A percentile compares a stretch with the other conserved stretches of the same genome.
Conservation (phyloP, 2,888 invertebrate genomes). For the Abrostola triplasia region DNA sequence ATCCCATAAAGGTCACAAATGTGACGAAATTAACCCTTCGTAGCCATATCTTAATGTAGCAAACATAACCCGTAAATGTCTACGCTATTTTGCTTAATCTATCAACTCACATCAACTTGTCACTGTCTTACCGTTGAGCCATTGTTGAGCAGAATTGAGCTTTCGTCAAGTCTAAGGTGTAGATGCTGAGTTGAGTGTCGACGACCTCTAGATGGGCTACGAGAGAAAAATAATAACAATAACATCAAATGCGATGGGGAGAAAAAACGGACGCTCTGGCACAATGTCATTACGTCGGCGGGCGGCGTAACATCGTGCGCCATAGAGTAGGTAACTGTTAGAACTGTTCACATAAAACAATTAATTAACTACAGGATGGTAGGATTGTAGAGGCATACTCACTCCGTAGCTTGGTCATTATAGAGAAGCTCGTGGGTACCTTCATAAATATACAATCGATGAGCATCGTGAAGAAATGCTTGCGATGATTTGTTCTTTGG, state of each 20-base stretch:
- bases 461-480: too few relatives aligned
- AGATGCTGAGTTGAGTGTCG: conserved; percentile 64
- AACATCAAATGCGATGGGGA: conserved; percentile 84
- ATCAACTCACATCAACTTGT: not conserved
- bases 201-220: conserved; percentile 74
- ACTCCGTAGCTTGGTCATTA: too few relatives aligned
- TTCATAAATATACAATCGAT: too few relatives aligned
- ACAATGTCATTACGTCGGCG: conserved; percentile 84
- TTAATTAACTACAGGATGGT: not conserved
- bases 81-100: not conserved
- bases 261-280: conserved; percentile 80
- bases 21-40: too few relatives aligned
- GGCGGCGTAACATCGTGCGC: conserved; percentile 73
- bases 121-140: not conserved
- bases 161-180: conserved; percentile 25
- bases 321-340: conserved; percentile 67
- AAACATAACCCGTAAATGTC: not conserved
- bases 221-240: conserved; percentile 86
- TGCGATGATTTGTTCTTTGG: too few relatives aligned
- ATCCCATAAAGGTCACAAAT: too few relatives aligned
- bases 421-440: too few relatives aligned
- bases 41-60: not conserved
- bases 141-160: conserved; percentile 1
- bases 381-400: too few relatives aligned
- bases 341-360: conserved; percentile 45